Percentiles rank a stretch among this genome's conserved stretches.
These are phyloP conservation scores for Actinernus sp. DNA, from an alignment of 92 coral and sea anemone species.

Conservation along the genomic window DNA sequence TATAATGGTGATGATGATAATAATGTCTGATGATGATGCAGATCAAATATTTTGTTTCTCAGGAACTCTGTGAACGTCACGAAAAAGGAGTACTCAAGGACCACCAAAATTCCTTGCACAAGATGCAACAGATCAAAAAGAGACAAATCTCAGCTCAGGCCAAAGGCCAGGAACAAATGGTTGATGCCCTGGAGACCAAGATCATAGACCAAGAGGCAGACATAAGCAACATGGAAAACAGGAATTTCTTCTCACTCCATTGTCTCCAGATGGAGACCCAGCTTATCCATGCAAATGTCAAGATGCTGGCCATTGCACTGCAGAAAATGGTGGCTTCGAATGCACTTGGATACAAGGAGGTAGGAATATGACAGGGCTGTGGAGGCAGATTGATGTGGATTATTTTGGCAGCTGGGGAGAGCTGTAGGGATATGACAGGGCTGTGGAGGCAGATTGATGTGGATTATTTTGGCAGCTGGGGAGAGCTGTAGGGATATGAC, in stretches of 20 bases:
- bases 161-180: conserved; percentile 92
- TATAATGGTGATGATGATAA: background rate
- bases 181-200: conserved; percentile 92
- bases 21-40: background rate
- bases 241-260: conserved; percentile 95
- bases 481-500: too few species aligned
- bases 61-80: conserved; percentile 97
- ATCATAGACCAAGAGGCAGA: conserved; percentile 97
- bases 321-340: conserved; percentile 88
- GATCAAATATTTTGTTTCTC: background rate
- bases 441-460: too few species aligned
- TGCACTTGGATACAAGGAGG: conserved; percentile 87
- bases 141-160: conserved; percentile 98
- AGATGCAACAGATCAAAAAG: conserved; percentile 98
- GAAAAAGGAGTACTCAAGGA: conserved; percentile 98
- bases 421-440: too few species aligned
- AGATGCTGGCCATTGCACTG: conserved; percentile 83
- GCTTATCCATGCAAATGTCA: conserved; percentile 90
- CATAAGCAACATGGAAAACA: conserved; percentile 97
- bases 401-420: too few species aligned
- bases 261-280: conserved; percentile 97
- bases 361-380: too few species aligned
- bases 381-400: too few species aligned
- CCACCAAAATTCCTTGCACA: conserved; percentile 95
- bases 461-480: too few species aligned